Percentiles rank a stretch among this genome's conserved stretches.
These are phyloP conservation scores for Nephila pilipes DNA, from an alignment of 1,140 invertebrate genomes.

Conservation along the genomic window DNA sequence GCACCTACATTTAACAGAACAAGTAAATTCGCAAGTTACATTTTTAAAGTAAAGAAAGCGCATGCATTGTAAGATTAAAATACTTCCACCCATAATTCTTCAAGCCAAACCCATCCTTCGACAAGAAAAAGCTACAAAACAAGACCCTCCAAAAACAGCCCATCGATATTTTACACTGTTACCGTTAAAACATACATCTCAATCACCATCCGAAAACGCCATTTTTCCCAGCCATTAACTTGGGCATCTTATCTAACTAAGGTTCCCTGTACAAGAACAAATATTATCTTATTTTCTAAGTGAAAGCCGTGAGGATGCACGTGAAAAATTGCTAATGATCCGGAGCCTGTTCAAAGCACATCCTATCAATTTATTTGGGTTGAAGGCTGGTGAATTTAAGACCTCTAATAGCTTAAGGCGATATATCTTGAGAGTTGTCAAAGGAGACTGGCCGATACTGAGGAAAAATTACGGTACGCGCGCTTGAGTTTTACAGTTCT, in stretches of 20 bases:
- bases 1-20: too few relatives aligned
- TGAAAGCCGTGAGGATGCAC: not conserved
- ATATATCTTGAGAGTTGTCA: conserved; percentile 54
- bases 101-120: too few relatives aligned
- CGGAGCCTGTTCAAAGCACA: conserved; percentile 35
- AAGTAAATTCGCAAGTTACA: too few relatives aligned
- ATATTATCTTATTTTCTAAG: conserved; percentile 29
- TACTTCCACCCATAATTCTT: too few relatives aligned
- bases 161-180: not conserved
- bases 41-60: too few relatives aligned
- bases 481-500: not conserved
- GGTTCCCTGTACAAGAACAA: not conserved
- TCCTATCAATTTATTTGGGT: conserved; percentile 43
- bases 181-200: not conserved
- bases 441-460: not conserved
- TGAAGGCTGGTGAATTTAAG: conserved; percentile 60
- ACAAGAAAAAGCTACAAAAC: not conserved
- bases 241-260: not conserved
- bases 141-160: not conserved
- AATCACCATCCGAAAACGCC: not conserved
- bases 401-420: conserved; percentile 50
- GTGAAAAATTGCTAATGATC: conserved; percentile 68
- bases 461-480: conserved; percentile 45
- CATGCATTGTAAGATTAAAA: too few relatives aligned
- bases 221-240: not conserved